These are phyloP conservation scores for Hemibagrus wyckioides DNA, from an alignment of 2,113 vertebrate species.

Conservation along the genomic window DNA sequence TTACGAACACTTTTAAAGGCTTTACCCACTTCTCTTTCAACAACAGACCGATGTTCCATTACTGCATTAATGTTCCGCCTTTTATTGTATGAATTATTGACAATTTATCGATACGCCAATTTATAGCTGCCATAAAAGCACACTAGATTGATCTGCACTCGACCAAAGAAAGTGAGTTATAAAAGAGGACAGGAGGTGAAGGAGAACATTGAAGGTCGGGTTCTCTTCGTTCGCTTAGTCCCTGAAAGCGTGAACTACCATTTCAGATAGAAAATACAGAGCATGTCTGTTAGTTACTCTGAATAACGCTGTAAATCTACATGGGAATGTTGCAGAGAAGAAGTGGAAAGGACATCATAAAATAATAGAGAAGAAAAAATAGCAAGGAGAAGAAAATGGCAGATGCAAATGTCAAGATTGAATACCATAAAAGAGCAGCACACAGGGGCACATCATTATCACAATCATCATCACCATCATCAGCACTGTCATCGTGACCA, in stretches of 20 bases:
- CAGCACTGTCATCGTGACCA: background rate
- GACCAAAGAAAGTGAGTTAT: background rate
- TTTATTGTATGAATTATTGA: conserved; percentile 28
- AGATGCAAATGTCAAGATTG: background rate
- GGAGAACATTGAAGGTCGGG: background rate
- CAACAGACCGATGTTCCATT: background rate
- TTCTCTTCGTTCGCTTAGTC: background rate
- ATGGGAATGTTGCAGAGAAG: background rate
- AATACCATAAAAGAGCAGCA: background rate
- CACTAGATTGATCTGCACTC: background rate
- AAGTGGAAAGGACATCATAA: conserved; percentile 17
- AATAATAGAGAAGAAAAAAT: conserved; percentile 21
- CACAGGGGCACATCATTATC: background rate
- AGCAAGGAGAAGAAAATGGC: background rate
- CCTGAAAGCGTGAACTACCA: background rate
- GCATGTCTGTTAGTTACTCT: background rate
- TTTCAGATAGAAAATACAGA: background rate
- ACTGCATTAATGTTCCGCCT: conserved; percentile 22
- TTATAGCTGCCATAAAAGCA: background rate
- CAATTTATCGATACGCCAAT: conserved; percentile 32
- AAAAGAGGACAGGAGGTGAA: background rate
- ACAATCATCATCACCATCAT: background rate
- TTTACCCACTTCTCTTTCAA: conserved; percentile 14
- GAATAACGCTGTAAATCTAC: background rate
- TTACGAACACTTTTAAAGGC: conserved; percentile 26